Evolutionary conservation across 2,888 invertebrate species (phyloP), one percentile per base, ranked within the genome.

Genomic region (Hyalella azteca): DNA sequence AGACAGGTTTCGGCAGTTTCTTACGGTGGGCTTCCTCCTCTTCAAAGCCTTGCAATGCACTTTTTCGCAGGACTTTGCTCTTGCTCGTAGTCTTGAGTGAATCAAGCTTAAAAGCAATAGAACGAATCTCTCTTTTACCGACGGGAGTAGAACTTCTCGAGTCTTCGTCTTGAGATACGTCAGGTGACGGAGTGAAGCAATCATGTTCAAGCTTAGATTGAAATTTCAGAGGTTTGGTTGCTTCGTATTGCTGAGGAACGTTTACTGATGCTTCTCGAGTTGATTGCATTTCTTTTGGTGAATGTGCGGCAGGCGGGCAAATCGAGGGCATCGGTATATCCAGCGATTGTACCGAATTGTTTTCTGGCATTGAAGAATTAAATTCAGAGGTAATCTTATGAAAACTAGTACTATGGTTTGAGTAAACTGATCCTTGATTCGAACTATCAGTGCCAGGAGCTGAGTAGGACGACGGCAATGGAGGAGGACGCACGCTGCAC

Each of bases 41-140:
- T 26, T 54, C 54, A 54, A 54, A 54, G 22, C 54, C 54, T 26
- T 29, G 22, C 29, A 54, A 54, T 2, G 54, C 54, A 26, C 54
- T 66, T 36, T 66, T 66, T 36, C 36, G 0, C 22, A 75, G 40
- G 9, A 75, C n/a, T 75, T 45, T 75, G 0, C 11, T 29, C 5
- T 11, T 26, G 0, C 11, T 29, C 5, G 13, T 26, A 1, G 40
- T 22, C 45, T 75, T 75, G 19, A 39, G 40, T n/a, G 75, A 41
- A 75, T 41, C 75, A 41, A 75, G 41, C 22, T 75, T 75, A 26
- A 75, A 75, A 29, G 29, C 45, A 45, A 75, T 75, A 39, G 75
- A 75, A 36, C 66, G 66, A 36, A 29, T 15, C 36, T 66, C 66
- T 29, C 36, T 66, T 19, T 5, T 7, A n/a, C 66, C 36, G 7